Base-by-base conservation (phyloP, 2,888 invertebrate genomes). In the Teleiodes luculella region DNA sequence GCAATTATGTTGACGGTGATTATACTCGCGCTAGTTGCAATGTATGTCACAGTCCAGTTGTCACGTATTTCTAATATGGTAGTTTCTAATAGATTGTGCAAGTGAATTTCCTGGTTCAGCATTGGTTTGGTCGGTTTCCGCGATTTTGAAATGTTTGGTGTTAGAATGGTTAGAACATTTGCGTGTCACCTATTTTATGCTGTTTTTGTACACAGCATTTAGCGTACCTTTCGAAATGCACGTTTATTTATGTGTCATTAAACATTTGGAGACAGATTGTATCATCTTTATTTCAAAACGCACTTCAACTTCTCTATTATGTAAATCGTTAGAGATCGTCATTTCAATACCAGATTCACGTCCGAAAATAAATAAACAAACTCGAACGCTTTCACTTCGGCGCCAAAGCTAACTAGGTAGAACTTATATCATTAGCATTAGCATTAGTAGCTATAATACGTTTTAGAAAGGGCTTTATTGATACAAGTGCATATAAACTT, bases 51-150 rank as follows among this genome's bases (percentile, higher is more conserved):
- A 58, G 52, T 41, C 50, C 47, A 51, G 55, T 48, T 53, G 55
- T 57, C 67, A 64, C 63, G 66, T 67, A 57, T 60, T 59, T 52
- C 24, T 24, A 24, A 47, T 11, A 6, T 50, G 36, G 48, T 10
- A 37, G 39, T 53, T 31, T 36, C 53, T 45, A 35, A 35, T 35
- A 35, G 49, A 57, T 58, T 60, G 59, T 56, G 58, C 53, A 59
- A 59, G 51, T 58, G 35, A 35, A 48, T 66, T 66, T 67, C 65
- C 64, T 64, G 61, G 53, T 58, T 52, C 39, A 49, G 58, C 63
- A 31, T 48, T 35, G 14, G 46, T 31, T 46, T 16, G 7, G 30
- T 14, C 30, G 6, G 16, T 31, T 46, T 46, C 46, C 46, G 46
- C 31, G 18, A 16, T 46, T n/a, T 31, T 31, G 46, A 46, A 46